Evolutionary conservation across 2,888 invertebrate species (phyloP).

Genomic region (Dioctria linearis): DNA sequence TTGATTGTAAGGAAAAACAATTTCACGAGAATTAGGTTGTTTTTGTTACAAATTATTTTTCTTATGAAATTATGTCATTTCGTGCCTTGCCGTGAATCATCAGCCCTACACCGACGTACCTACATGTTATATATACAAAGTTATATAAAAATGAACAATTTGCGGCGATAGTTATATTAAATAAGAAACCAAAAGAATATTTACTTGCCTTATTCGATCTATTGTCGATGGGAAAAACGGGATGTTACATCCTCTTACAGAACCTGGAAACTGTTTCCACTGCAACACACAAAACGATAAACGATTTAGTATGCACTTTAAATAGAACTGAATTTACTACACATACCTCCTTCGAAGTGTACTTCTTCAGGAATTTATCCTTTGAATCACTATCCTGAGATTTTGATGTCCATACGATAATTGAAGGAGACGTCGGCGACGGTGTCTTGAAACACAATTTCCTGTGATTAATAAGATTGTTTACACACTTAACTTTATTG

Average conservation of each 20-base stretch:
- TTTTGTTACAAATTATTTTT: background rate
- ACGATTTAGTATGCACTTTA: background rate
- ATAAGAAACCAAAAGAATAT: background rate
- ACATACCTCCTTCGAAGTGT: constrained; percentile 14
- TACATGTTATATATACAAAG: background rate
- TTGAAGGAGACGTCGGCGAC: background rate
- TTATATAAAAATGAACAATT: background rate
- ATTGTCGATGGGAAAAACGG: constrained; percentile 51
- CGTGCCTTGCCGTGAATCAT: constrained; percentile 7
- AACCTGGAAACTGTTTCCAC: constrained; percentile 31
- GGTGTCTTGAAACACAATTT: constrained; percentile 4
- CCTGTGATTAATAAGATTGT: constrained; percentile 14
- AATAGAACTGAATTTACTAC: background rate
- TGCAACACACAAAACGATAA: constrained; percentile 28
- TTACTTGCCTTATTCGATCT: constrained; percentile 54
- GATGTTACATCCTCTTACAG: background rate
- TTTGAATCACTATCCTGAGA: background rate
- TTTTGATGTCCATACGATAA: background rate
- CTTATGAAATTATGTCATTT: constrained; percentile 13
- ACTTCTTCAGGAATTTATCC: background rate
- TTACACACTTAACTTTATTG: background rate
- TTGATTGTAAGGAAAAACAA: no score
- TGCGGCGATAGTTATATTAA: background rate
- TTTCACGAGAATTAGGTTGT: background rate
- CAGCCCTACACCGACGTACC: background rate